phyloP scores from a whole-genome alignment of 2,113 vertebrate genomes.

The Himantopus leucocephalus region DNA sequence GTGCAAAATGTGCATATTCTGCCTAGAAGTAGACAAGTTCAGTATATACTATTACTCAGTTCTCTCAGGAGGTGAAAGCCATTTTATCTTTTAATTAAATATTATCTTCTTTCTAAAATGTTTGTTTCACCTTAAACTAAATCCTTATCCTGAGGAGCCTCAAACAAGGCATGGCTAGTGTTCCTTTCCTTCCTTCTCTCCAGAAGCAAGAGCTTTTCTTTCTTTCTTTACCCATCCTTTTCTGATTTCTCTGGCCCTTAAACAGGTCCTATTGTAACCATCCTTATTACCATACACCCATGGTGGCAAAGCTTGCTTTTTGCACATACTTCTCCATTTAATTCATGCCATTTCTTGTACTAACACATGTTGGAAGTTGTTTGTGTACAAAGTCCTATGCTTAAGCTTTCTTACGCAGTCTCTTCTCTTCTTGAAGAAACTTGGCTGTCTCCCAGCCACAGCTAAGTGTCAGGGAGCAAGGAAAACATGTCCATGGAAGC shows the following conservation, averaged over 20 bases:
- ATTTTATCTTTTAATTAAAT: conserved; percentile 37
- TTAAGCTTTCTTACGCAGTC: neutral
- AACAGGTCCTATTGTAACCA: neutral
- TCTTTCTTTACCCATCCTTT: neutral
- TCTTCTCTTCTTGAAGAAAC: neutral
- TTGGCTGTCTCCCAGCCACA: neutral
- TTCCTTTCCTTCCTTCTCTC: neutral
- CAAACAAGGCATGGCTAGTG: neutral
- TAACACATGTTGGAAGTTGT: neutral
- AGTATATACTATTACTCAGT: neutral
- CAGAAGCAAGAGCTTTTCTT: neutral
- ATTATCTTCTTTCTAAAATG: conserved; percentile 9
- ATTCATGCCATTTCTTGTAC: neutral
- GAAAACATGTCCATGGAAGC: neutral
- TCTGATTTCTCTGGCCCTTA: neutral
- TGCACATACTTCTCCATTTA: neutral
- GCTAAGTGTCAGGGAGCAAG: neutral
- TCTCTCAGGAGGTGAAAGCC: conserved; percentile 4
- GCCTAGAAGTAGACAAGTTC: neutral
- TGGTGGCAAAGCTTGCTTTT: neutral
- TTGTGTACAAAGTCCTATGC: neutral
- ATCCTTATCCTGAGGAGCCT: neutral
- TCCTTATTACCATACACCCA: neutral
- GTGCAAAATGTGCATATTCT: neutral
- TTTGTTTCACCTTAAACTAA: conserved; percentile 5